Evolutionary conservation across 2,113 vertebrate species (phyloP), one percentile per base, ranked within the genome.

Genomic region (Ophthalmotilapia sp.): DNA sequence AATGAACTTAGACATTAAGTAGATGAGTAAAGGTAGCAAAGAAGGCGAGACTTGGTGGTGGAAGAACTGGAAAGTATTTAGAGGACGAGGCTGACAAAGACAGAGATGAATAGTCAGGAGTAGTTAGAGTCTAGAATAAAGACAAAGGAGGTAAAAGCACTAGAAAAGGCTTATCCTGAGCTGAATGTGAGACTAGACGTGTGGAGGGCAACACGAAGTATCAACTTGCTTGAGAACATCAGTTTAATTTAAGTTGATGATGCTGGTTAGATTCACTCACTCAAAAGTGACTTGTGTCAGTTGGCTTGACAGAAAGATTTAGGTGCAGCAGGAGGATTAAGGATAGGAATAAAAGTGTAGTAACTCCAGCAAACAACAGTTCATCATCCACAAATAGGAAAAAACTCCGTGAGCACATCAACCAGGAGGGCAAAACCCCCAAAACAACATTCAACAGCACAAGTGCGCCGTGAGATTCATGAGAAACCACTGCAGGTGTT

Each of bases 81-180:
- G 62, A 68, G 62, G 36, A 40, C 3, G 7, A 68, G 11, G 54
- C 23, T 56, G 58, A 31, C 56, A 60, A 60, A 60, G 60, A 65
- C 60, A 65, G 38, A 65, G 33, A 65, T 33, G 58, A 36, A 62
- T 8, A 68, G 33, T 68, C 19, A 68, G 62, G 11, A 21, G 62
- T 21, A 68, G 62, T 21, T 38, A 68, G 36, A 40, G 19, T 40
- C 36, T 68, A 40, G 19, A 68, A 21, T 21, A 68, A 68, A 68
- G 62, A 68, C 19, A 40, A 21, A 68, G 62, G 62, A 13, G 19
- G 62, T 0, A 68, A 68, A 68, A 68, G 0, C 4, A 40, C 19
- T 40, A 68, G 4, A 68, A 68, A 21, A 21, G 19, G 1, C 0
- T 65, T 38, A 1, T 5, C 0, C 5, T 65, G 60, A 65, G 60